These are phyloP conservation scores for Leptopilina clavipes DNA, from an alignment of 1,140 invertebrate genomes.

Conservation along the genomic window DNA sequence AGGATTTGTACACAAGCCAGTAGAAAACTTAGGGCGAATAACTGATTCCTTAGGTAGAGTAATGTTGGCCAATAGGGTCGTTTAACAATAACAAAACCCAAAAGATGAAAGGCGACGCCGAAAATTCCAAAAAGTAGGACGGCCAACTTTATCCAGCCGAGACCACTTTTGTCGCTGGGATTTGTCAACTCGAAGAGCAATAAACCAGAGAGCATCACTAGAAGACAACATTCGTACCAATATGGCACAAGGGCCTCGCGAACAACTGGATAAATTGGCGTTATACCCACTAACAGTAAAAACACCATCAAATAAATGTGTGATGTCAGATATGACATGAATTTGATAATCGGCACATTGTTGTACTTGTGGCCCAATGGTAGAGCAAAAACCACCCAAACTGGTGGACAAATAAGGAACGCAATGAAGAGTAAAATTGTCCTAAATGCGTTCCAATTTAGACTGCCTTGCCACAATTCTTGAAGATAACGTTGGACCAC, in stretches of 20 bases:
- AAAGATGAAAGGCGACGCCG: slow-evolving; percentile 92
- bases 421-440: slow-evolving; percentile 93
- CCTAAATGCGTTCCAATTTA: slow-evolving; percentile 97
- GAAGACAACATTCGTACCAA: slow-evolving; percentile 97
- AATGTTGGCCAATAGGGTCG: slow-evolving; percentile 86
- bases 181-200: slow-evolving; percentile 97
- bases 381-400: slow-evolving; percentile 97
- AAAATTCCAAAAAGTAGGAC: slow-evolving; percentile 94
- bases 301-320: slow-evolving; percentile 98
- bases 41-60: slow-evolving; percentile 95
- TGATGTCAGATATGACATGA: slow-evolving; percentile 99
- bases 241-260: slow-evolving; percentile 83
- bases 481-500: slow-evolving; percentile 92
- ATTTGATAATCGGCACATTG: slow-evolving; percentile 98
- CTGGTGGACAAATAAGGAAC: slow-evolving; percentile 94
- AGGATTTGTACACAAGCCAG: slow-evolving; percentile 97
- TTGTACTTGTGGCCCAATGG: slow-evolving; percentile 96
- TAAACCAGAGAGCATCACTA: slow-evolving; percentile 96
- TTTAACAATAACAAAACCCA: slow-evolving; percentile 83
- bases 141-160: slow-evolving; percentile 94
- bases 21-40: slow-evolving; percentile 95
- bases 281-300: slow-evolving; percentile 92
- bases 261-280: slow-evolving; percentile 89
- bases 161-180: slow-evolving; percentile 94
- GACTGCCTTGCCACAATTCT: slow-evolving; percentile 96